These are phyloP conservation scores for Conchocele bisecta DNA, from an alignment of 2,888 invertebrate species.

Conservation along the genomic window DNA sequence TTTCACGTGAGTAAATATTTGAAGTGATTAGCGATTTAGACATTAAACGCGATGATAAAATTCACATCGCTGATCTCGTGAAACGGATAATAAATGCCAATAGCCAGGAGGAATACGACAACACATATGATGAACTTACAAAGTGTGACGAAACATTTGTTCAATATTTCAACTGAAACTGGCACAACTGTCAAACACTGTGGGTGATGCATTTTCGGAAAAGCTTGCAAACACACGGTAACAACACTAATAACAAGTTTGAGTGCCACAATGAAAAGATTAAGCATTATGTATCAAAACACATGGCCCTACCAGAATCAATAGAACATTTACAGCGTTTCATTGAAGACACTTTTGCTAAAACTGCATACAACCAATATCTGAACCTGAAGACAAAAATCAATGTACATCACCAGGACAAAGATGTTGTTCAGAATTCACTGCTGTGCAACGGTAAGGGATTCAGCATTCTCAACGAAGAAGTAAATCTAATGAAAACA, in stretches of 20 bases:
- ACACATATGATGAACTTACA: neutral
- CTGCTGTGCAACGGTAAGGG: conserved; percentile 1
- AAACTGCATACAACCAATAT: neutral
- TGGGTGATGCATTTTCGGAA: conserved; percentile 8
- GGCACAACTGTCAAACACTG: conserved; percentile 3
- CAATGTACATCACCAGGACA: neutral
- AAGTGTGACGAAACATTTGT: neutral
- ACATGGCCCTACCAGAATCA: neutral
- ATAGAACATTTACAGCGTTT: neutral
- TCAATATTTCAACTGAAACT: neutral
- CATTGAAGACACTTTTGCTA: conserved; percentile 4
- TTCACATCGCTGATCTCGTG: neutral
- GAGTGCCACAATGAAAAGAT: conserved; percentile 7
- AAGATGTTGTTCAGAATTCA: conserved; percentile 1
- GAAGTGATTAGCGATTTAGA: neutral
- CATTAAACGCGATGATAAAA: neutral
- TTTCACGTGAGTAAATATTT: conserved; percentile 10
- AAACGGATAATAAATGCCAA: neutral
- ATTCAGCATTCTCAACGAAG: neutral
- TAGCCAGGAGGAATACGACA: neutral
- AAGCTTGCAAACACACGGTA: neutral
- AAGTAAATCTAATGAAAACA: neutral
- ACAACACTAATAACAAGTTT: conserved; percentile 6
- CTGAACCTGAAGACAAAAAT: conserved; percentile 4
- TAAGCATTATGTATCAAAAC: conserved; percentile 4